Conservation (phyloP, 1,140 invertebrate genomes). For the Temnothorax nylanderi region DNA sequence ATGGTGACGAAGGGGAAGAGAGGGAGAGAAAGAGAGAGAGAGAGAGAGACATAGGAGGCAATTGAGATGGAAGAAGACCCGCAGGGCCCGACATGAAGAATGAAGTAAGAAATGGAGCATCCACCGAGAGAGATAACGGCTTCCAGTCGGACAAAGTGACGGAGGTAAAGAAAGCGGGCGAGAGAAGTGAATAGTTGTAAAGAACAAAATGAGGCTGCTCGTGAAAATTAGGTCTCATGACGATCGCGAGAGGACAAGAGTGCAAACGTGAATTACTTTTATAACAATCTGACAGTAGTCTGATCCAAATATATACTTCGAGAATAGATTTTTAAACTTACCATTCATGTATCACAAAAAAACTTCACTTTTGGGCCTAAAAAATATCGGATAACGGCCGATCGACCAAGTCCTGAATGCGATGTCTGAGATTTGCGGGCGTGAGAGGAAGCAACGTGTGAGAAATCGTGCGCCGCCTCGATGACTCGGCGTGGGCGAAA, state of each 20-base stretch:
- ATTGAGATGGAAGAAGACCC: constrained; percentile 21
- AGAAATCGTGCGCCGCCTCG: constrained; percentile 44
- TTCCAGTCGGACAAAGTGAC: constrained; percentile 12
- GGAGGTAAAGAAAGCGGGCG: constrained; percentile 22
- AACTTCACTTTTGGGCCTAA: neutral
- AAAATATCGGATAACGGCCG: neutral
- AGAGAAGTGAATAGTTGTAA: constrained; percentile 16
- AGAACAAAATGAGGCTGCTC: neutral
- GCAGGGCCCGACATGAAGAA: neutral
- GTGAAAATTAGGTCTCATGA: constrained; percentile 1
- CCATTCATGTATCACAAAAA: neutral
- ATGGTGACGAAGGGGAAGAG: constrained; percentile 24
- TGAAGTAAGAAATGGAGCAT: constrained; percentile 41
- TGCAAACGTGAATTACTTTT: neutral
- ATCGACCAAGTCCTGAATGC: neutral
- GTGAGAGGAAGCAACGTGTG: constrained; percentile 31
- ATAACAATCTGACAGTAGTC: neutral
- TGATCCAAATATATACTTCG: neutral
- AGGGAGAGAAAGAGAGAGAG: constrained; percentile 37
- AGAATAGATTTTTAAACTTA: neutral
- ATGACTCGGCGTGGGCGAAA: constrained; percentile 61
- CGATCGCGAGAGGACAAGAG: neutral
- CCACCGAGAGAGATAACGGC: constrained; percentile 22
- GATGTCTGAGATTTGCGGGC: constrained; percentile 12
- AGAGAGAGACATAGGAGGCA: constrained; percentile 10